Percentiles rank a stretch among this genome's conserved stretches.
Evolutionary conservation across 2,888 invertebrate genomes (phyloP).

Genomic region (Nineta flava): DNA sequence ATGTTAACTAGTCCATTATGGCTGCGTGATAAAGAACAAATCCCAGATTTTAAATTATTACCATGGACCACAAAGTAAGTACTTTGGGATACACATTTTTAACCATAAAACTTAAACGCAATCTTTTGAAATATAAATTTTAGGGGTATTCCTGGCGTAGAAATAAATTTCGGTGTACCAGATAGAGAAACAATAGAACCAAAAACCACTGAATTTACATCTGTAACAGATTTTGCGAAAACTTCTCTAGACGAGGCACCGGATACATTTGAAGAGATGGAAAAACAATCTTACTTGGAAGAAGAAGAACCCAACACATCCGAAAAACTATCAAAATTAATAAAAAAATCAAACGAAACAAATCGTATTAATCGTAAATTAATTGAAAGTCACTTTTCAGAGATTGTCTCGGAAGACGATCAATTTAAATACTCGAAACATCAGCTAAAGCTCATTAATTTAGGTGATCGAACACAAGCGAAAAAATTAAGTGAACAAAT

Average conservation of each 20-base stretch:
- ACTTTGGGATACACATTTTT: constrained; percentile 5
- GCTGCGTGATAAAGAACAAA: constrained; percentile 54
- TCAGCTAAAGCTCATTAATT: not conserved
- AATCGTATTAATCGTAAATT: not conserved
- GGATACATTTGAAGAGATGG: constrained; percentile 12
- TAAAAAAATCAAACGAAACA: not conserved
- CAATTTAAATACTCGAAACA: not conserved
- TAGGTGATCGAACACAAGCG: not conserved
- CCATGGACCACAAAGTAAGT: constrained; percentile 21
- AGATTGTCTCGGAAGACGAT: not conserved
- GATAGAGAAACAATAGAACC: constrained; percentile 17
- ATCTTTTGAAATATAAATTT: constrained; percentile 10
- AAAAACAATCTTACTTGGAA: constrained; percentile 13
- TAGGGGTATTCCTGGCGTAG: constrained; percentile 35
- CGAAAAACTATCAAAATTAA: constrained; percentile 1
- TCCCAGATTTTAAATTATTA: constrained; percentile 43
- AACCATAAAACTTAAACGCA: not conserved
- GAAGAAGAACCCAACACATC: constrained; percentile 3
- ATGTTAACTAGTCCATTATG: constrained; percentile 70
- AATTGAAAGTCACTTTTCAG: not conserved
- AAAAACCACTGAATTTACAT: constrained; percentile 22
- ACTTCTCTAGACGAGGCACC: constrained; percentile 31
- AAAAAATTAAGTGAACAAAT: not conserved
- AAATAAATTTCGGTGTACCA: constrained; percentile 31
- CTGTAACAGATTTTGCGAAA: constrained; percentile 34